Percentiles rank a stretch among this genome's conserved stretches.
phyloP scores from a whole-genome alignment of 2,888 invertebrate genomes.

The Coronaproctus castanopsis region DNA sequence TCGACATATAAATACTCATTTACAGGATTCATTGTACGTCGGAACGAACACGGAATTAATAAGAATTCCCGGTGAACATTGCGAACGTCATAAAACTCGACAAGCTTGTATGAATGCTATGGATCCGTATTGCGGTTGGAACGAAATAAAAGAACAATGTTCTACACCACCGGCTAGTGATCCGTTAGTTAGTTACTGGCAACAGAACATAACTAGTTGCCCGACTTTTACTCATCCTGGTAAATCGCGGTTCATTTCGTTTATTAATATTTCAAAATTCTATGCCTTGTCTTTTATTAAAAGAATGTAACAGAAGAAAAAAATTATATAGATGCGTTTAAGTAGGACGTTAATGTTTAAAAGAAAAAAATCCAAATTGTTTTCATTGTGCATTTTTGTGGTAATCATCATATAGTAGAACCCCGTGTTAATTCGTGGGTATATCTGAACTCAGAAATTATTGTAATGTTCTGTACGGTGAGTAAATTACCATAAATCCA shows the following conservation, averaged over 20 bases:
- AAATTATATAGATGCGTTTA: too few species aligned
- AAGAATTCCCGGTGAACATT: constrained; percentile 57
- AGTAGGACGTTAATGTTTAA: too few species aligned
- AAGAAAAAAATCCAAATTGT: too few species aligned
- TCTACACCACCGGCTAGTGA: constrained; percentile 44
- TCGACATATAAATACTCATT: too few species aligned
- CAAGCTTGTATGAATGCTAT: constrained; percentile 58
- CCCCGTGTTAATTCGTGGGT: too few species aligned
- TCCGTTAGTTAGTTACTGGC: constrained; percentile 44
- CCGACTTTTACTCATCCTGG: constrained; percentile 42
- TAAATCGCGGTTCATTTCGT: constrained; percentile 13
- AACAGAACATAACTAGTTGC: constrained; percentile 48
- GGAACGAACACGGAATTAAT: constrained; percentile 46
- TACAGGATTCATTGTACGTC: constrained; percentile 52
- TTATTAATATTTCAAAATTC: neutral
- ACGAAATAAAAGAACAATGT: constrained; percentile 51
- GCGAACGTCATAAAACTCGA: constrained; percentile 46
- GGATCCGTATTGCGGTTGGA: constrained; percentile 92
- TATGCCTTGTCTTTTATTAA: neutral
- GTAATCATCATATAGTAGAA: too few species aligned
- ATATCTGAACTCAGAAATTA: too few species aligned
- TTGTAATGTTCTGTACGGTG: too few species aligned
- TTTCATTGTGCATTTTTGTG: too few species aligned
- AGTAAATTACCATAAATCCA: too few species aligned
- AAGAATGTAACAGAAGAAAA: neutral